Evolutionary conservation across 2,888 invertebrate species (phyloP), one percentile per base, ranked within the genome.

Genomic region (Campopleginae sp.): DNA sequence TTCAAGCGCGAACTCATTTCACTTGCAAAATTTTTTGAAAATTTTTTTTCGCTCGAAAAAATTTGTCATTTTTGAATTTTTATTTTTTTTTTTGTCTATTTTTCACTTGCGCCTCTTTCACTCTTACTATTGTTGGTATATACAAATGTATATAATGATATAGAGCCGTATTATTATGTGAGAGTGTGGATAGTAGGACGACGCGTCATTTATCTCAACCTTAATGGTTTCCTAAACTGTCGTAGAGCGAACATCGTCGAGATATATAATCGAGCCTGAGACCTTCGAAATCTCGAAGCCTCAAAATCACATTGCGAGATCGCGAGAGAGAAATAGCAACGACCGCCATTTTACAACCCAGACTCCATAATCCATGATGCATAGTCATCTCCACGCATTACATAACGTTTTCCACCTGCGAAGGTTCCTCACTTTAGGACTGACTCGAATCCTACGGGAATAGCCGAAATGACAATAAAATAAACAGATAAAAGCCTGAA

Each of bases 251-350:
- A 76, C 31, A 75, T 74, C 66, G 27, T 54, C 74, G 79, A 86
- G 80, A 80, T 76, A 88, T 91, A 92, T 92, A 92, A 92, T 92
- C 91, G 92, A 92, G 89, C 88, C 89, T 90, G 89, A 91, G 90
- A 91, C 90, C 90, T 88, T 89, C 86, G 83, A 88, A 89, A 38
- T 65, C 63, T 65, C 38, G 63, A 65, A 65, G 63, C 63, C 63
- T 65, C 38, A 65, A 65, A 65, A 65, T 65, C 58, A 58, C 27
- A 58, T 58, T 27, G 58, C 58, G 58, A 38, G 33, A 65, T 65
- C 63, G 33, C 63, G 63, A 63, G 33, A 65, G 51, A 61, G 66
- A 27, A 46, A 72, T 74, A 66, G 66, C 74, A 44, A 68, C 76
- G 71, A 77, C 76, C n/a, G n/a, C n/a, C 71, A 82, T 77, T 77